These are phyloP conservation scores for Exephanes ischioxanthus DNA, from an alignment of 2,888 invertebrate species.

Conservation along the genomic window DNA sequence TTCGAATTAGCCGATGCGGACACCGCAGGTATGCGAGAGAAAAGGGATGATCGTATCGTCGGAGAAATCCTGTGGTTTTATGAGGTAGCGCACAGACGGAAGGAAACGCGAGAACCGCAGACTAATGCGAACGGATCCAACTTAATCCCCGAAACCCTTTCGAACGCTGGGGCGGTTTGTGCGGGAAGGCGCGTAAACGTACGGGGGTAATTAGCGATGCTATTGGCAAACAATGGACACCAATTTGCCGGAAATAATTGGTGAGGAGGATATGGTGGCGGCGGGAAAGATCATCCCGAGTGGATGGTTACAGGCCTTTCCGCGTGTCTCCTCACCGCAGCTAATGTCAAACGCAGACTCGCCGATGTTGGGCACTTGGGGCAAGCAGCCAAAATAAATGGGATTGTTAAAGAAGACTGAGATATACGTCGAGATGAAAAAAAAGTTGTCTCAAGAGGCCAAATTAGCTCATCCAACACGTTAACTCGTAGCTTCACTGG, in stretches of 20 bases:
- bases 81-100: not conserved
- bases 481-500: too few relatives aligned
- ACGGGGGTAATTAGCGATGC: slow-evolving; percentile 41
- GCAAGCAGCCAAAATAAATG: not conserved
- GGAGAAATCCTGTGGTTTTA: slow-evolving; percentile 31
- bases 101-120: slow-evolving; percentile 69
- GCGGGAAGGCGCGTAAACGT: slow-evolving; percentile 24
- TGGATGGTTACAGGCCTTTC: slow-evolving; percentile 27
- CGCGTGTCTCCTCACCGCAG: slow-evolving; percentile 2
- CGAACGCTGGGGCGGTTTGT: slow-evolving; percentile 70
- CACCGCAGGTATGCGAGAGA: not conserved
- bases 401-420: not conserved
- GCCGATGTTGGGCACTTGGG: slow-evolving; percentile 12
- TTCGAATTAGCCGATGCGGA: not conserved
- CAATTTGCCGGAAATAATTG: slow-evolving; percentile 54
- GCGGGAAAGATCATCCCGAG: slow-evolving; percentile 32
- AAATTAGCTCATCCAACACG: not conserved
- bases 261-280: slow-evolving; percentile 4
- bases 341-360: slow-evolving; percentile 57
- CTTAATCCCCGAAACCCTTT: slow-evolving; percentile 78
- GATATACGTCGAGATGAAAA: not conserved
- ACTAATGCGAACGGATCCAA: slow-evolving; percentile 77
- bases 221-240: slow-evolving; percentile 54
- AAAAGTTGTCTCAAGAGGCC: not conserved
- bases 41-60: slow-evolving; percentile 8